Evolutionary conservation across 2,797 vertebrate genomes (phyloP).

Genomic region (Aulostomus chinensis): DNA sequence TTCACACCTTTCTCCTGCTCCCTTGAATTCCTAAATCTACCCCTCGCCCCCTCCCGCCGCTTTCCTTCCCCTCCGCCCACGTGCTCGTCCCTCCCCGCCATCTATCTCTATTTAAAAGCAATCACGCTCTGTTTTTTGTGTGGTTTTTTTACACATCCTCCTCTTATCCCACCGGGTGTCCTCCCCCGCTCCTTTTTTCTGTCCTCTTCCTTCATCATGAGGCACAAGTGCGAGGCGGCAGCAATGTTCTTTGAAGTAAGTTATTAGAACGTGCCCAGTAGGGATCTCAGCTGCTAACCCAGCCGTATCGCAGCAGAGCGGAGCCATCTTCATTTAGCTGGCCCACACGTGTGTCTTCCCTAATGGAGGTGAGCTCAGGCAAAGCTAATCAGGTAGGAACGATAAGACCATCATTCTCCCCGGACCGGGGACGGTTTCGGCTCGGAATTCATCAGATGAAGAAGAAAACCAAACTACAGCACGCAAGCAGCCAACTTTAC

Average conservation of each 20-base stretch:
- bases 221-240: conserved; percentile 20
- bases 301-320: conserved; percentile 16
- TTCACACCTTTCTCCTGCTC: too few species aligned
- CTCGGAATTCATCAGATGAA: too few species aligned
- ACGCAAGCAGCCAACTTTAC: too few species aligned
- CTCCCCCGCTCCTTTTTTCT: conserved; percentile 31
- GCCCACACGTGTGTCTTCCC: conserved; percentile 20
- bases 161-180: conserved; percentile 34
- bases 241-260: conserved; percentile 43
- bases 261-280: conserved; percentile 32
- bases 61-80: conserved; percentile 14
- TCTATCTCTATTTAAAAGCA: conserved; percentile 32
- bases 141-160: conserved; percentile 24
- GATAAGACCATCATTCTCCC: neutral
- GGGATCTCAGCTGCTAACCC: conserved; percentile 34
- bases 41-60: neutral
- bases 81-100: conserved; percentile 3
- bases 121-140: conserved; percentile 8
- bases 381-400: conserved; percentile 5
- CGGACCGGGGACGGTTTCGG: too few species aligned
- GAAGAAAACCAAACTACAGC: too few species aligned
- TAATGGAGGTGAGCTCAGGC: conserved; percentile 15
- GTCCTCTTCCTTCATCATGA: conserved; percentile 29
- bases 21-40: too few species aligned
- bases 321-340: conserved; percentile 26